A percentile compares a stretch with the other conserved stretches of the same genome.
Conservation (phyloP, 2,113 vertebrate genomes). For the Channa argus region DNA sequence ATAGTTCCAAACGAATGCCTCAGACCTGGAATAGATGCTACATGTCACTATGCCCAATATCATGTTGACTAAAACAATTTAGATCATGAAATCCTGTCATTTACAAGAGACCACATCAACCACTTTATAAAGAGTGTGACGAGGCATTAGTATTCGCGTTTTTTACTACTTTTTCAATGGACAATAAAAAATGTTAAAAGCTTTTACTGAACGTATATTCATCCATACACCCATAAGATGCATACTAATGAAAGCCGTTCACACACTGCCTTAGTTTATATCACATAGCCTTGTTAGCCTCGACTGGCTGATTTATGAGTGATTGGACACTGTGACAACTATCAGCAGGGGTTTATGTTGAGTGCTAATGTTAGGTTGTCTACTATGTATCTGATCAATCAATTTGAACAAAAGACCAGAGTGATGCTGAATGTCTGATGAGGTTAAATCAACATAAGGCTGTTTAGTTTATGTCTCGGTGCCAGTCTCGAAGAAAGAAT, state of each 20-base stretch:
- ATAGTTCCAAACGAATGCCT: slow-evolving; percentile 26
- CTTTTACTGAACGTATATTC: slow-evolving; percentile 8
- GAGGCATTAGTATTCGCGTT: not conserved
- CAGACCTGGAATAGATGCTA: not conserved
- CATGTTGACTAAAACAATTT: slow-evolving; percentile 12
- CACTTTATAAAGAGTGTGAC: not conserved
- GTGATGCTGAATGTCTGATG: slow-evolving; percentile 67
- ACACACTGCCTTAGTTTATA: slow-evolving; percentile 23
- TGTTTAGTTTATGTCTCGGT: too few species aligned
- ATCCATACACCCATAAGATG: not conserved
- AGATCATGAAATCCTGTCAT: not conserved
- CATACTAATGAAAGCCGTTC: slow-evolving; percentile 22
- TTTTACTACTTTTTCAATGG: not conserved
- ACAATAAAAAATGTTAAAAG: slow-evolving; percentile 2
- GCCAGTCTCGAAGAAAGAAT: not conserved
- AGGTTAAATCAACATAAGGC: slow-evolving; percentile 49
- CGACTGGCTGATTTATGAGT: slow-evolving; percentile 35
- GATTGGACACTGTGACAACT: slow-evolving; percentile 53
- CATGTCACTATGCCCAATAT: not conserved
- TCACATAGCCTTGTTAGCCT: slow-evolving; percentile 50
- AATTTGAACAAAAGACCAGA: slow-evolving; percentile 62
- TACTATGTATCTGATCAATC: slow-evolving; percentile 66
- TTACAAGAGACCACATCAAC: slow-evolving; percentile 13
- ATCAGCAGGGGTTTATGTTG: slow-evolving; percentile 47
- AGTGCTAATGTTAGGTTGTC: slow-evolving; percentile 42